Conservation (phyloP, 2,113 vertebrate species). For the Nerophis lumbriciformis region DNA sequence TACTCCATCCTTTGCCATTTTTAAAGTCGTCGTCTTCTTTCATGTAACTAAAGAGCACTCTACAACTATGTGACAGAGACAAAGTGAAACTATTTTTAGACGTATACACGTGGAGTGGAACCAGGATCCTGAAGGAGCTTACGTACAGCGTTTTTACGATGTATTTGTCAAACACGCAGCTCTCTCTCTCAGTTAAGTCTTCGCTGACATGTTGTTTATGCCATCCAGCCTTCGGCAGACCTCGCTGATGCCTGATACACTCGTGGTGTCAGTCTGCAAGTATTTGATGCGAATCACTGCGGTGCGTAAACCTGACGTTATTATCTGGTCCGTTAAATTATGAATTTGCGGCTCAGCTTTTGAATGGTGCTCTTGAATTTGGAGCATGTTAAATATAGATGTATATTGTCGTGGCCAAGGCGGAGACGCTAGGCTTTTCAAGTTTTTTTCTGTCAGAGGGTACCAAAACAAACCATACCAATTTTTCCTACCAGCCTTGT, state of each 20-base stretch:
- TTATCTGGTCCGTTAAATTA: neutral
- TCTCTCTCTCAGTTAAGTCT: constrained; percentile 59
- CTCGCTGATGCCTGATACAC: neutral
- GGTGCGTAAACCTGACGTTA: neutral
- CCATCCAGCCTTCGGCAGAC: constrained; percentile 46
- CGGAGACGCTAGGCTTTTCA: neutral
- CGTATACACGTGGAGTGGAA: constrained; percentile 63
- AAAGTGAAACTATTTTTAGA: constrained; percentile 71
- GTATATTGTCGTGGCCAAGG: neutral
- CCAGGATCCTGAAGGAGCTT: constrained; percentile 65
- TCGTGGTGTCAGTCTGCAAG: neutral
- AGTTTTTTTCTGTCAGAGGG: too few relatives aligned
- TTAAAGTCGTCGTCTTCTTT: constrained; percentile 26
- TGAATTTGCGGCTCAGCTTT: neutral
- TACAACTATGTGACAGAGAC: constrained; percentile 36
- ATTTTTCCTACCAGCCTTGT: too few relatives aligned
- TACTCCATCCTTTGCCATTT: constrained; percentile 21
- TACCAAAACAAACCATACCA: too few relatives aligned
- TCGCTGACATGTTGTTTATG: constrained; percentile 69
- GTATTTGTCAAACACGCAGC: constrained; percentile 59
- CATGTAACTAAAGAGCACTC: constrained; percentile 6
- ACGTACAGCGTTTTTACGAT: constrained; percentile 58
- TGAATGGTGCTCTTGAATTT: neutral
- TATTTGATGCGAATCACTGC: constrained; percentile 8
- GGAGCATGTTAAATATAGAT: neutral